These are phyloP conservation scores for Leucophora obtusa DNA, from an alignment of 2,888 invertebrate genomes.

Conservation along the genomic window DNA sequence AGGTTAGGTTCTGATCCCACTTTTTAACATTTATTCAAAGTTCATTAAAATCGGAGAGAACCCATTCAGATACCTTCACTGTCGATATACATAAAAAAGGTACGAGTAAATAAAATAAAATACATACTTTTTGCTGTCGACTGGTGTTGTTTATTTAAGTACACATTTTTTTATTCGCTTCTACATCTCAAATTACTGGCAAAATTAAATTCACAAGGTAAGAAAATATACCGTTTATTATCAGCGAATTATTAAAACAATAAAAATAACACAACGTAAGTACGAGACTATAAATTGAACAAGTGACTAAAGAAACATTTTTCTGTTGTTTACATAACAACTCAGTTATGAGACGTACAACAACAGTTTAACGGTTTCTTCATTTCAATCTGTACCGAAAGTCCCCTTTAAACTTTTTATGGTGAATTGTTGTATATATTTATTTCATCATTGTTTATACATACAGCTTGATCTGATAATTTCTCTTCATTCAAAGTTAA, in stretches of 20 bases:
- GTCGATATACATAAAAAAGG: too few species aligned
- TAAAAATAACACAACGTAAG: slow-evolving; percentile 19
- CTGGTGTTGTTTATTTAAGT: background rate
- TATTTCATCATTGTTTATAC: background rate
- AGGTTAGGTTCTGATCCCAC: too few species aligned
- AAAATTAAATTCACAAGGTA: slow-evolving; percentile 40
- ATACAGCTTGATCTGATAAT: background rate
- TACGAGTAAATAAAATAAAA: too few species aligned
- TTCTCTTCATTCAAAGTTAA: background rate
- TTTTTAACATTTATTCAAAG: too few species aligned
- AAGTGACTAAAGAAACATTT: slow-evolving; percentile 3
- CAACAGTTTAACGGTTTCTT: slow-evolving; percentile 45
- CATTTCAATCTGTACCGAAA: slow-evolving; percentile 31
- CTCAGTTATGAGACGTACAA: background rate
- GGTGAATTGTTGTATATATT: slow-evolving; percentile 16
- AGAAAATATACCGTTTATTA: slow-evolving; percentile 27
- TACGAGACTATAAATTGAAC: slow-evolving; percentile 21
- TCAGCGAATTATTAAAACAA: slow-evolving; percentile 20
- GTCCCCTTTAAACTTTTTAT: slow-evolving; percentile 31
- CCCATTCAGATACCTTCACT: too few species aligned
- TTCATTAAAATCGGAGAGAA: too few species aligned
- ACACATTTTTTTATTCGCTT: background rate
- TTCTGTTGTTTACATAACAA: slow-evolving; percentile 3
- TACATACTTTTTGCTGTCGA: too few species aligned
- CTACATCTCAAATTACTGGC: slow-evolving; percentile 47